These are phyloP conservation scores for Vespertilio murinus DNA, from an alignment of 2,797 vertebrate genomes.

Conservation along the genomic window DNA sequence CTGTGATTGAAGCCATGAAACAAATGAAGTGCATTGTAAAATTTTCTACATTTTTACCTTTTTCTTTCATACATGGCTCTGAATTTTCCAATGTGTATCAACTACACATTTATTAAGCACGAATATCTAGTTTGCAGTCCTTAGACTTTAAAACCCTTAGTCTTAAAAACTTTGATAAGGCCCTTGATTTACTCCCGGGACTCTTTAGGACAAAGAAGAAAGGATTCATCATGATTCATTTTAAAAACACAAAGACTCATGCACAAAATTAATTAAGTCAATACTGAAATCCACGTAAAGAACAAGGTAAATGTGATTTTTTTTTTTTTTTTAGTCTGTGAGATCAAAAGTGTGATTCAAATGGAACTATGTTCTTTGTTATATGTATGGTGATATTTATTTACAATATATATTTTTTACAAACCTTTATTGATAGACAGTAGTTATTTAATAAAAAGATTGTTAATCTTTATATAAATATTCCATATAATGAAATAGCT, in stretches of 20 bases:
- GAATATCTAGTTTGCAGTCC: not conserved
- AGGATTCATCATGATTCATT: not conserved
- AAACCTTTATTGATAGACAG: not conserved
- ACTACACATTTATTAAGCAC: not conserved
- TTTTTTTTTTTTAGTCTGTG: not conserved
- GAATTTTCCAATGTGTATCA: not conserved
- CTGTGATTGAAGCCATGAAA: not conserved
- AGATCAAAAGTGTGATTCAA: not conserved
- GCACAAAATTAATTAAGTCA: not conserved
- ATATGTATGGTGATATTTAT: not conserved
- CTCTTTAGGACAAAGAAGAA: not conserved
- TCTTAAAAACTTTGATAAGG: not conserved
- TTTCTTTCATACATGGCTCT: not conserved
- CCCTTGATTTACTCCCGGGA: not conserved
- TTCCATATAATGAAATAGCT: conserved; percentile 28
- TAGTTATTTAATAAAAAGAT: not conserved
- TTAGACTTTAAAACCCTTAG: not conserved
- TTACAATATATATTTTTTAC: not conserved
- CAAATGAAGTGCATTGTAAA: not conserved
- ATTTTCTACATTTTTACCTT: not conserved
- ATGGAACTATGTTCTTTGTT: not conserved
- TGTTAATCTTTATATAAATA: conserved; percentile 20
- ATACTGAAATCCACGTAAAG: not conserved
- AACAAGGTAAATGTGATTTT: not conserved
- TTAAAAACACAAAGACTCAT: not conserved